Evolutionary conservation across 2,888 invertebrate species (phyloP), one percentile per base, ranked within the genome.

Genomic region (Chrysomela aeneicollis): DNA sequence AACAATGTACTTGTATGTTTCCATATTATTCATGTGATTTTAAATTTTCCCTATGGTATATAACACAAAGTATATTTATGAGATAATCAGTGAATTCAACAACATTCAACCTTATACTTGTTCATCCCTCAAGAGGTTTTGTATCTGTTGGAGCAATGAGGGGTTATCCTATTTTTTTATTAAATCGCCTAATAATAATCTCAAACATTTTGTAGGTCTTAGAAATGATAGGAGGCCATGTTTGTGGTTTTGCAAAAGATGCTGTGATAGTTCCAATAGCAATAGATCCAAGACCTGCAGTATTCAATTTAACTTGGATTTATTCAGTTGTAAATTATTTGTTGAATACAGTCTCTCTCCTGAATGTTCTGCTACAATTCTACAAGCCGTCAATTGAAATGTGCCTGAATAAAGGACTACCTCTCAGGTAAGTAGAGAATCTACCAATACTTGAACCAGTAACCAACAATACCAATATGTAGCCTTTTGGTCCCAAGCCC

Each of bases 371-470:
- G 52, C 71, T 82, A 51, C 74, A 75, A 37, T 74, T 76, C 60
- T 74, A 77, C 59, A 76, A 77, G 70, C 73, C 75, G 9, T 70
- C 79, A 1, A 63, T 77, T 19, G 72, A 76, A 55, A 61, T 77
- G 9, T 78, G 78, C 37, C 67, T 79, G 54, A 61, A 73, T 12
- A 71, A 73, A 77, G 83, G 77, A 74, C 74, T 71, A 78, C 83
- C 86, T 79, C 79, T 79, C 73, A 77, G 75, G 78, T 77, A n/a
- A n/a, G n/a, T n/a, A n/a, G 72, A 67, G 54, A 15, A 22, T 47
- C 17, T 6, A 26, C n/a, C n/a, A 22, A 35, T 35, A 35, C 10
- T 35, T 61, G 2, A n/a, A n/a, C n/a, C n/a, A n/a, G n/a, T n/a
- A n/a, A n/a, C n/a, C n/a, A n/a, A n/a, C n/a, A n/a, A n/a, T n/a